Conservation (phyloP, 2,113 vertebrate species). For the Caranx ignobilis region DNA sequence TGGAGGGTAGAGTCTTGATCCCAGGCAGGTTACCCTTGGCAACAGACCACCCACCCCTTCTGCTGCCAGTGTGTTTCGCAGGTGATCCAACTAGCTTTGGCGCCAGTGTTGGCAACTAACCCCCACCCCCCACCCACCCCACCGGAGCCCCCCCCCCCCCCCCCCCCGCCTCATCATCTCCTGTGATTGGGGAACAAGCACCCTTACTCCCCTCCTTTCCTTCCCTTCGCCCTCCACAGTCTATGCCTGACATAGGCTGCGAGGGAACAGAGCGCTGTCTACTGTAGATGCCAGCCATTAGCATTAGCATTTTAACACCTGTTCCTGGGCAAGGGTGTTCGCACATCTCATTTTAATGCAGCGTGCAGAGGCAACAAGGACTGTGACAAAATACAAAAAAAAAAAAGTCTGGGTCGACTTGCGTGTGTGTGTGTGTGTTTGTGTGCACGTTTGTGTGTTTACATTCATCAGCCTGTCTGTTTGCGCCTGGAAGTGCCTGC, state of each 20-base stretch:
- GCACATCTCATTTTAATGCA: slow-evolving; percentile 47
- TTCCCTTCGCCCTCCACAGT: slow-evolving; percentile 14
- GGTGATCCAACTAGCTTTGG: slow-evolving; percentile 36
- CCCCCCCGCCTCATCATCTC: slow-evolving; percentile 49
- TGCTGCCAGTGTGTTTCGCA: slow-evolving; percentile 22
- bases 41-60: slow-evolving; percentile 47
- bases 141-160: background rate
- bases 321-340: slow-evolving; percentile 34
- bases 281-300: slow-evolving; percentile 50
- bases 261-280: slow-evolving; percentile 25
- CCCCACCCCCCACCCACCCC: background rate
- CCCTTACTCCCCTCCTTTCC: slow-evolving; percentile 10
- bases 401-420: background rate
- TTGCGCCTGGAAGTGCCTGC: slow-evolving; percentile 49
- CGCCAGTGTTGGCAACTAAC: background rate
- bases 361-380: slow-evolving; percentile 26
- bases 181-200: slow-evolving; percentile 47
- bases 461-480: slow-evolving; percentile 56
- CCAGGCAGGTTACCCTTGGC: slow-evolving; percentile 53
- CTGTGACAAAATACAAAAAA: slow-evolving; percentile 8
- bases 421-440: background rate
- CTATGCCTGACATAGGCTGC: slow-evolving; percentile 16
- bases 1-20: slow-evolving; percentile 52
- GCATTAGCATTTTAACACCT: slow-evolving; percentile 60
- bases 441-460: slow-evolving; percentile 40